Base-by-base conservation (phyloP, 2,113 vertebrate species). In the Megaceryle torquata region DNA sequence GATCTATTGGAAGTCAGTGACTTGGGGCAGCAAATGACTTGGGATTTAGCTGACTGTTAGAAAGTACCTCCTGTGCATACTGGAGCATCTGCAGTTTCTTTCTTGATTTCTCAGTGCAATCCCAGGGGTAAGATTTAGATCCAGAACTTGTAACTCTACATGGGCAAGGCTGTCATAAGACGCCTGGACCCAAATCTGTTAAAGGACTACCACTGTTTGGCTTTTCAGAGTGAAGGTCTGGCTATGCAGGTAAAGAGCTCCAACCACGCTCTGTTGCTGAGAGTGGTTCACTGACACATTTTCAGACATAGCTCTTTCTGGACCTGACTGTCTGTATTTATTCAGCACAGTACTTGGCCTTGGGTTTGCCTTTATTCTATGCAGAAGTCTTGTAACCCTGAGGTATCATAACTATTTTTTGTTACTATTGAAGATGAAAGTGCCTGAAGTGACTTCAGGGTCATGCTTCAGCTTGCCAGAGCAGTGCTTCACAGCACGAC, bases 401-500 rank as follows among this genome's bases (percentile, higher is more conserved):
- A 68, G 29, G 57, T 48, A 46, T 25, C 29, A 8, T 29, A 5
- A 28, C n/a, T 35, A 37, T 56, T 85, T 90, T 60, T 24, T 16
- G 4, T 56, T 25, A 22, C 5, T 26, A 50, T 28, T 51, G 59
- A 76, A 70, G 24, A 33, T 3, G 1, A 60, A 86, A 75, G 5
- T 50, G 12, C 31, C 18, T 41, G 21, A 67, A 86, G 15, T 26
- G 59, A 43, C 22, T 56, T 39, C 21, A 35, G 11, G 16, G 7
- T 70, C 8, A 26, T 43, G 14, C 28, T 48, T 16, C 29, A n/a
- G 31, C 18, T 24, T 75, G 26, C 3, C 54, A 41, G 39, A 22
- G 4, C 1, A 2, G 10, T 29, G 8, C 6, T 79, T 51, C 31
- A 24, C 15, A 26, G 6, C 46, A 22, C 1, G 0, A 51, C n/a